phyloP scores from a whole-genome alignment of 2,113 vertebrate genomes.

The Campylomormyrus numenius region DNA sequence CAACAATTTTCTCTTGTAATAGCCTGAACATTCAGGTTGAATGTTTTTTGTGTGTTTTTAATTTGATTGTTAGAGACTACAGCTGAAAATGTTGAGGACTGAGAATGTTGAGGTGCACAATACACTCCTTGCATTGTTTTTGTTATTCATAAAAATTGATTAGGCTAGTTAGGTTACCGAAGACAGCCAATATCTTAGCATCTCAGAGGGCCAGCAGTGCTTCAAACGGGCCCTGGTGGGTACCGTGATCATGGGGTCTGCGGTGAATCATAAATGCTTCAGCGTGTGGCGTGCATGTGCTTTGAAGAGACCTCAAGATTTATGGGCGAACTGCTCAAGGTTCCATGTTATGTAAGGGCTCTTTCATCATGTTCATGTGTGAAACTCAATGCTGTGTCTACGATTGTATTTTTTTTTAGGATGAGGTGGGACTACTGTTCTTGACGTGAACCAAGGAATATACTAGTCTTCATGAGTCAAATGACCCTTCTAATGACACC shows the following conservation, averaged over 20 bases:
- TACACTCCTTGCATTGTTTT: background rate
- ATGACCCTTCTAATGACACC: background rate
- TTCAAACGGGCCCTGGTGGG: background rate
- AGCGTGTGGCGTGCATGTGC: background rate
- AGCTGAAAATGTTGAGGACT: background rate
- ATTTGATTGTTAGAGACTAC: background rate
- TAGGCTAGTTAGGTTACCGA: background rate
- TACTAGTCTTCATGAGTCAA: background rate
- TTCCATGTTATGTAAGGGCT: constrained; percentile 12
- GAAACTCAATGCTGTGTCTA: constrained; percentile 26
- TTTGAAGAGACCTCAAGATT: constrained; percentile 29
- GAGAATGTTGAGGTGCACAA: background rate
- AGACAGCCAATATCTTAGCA: background rate
- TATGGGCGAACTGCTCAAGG: constrained; percentile 12
- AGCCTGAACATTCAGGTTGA: background rate
- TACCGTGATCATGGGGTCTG: background rate
- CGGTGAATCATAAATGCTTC: background rate
- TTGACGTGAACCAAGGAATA: background rate
- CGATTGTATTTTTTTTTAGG: background rate
- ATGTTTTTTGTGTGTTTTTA: background rate
- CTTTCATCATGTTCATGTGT: constrained; percentile 13
- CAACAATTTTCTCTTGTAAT: background rate
- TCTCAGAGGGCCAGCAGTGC: background rate
- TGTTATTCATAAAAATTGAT: background rate
- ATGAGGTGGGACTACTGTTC: background rate